A percentile compares a stretch with the other conserved stretches of the same genome.
These are phyloP conservation scores for Pycnonotus jocosus DNA, from an alignment of 2,113 vertebrate genomes.

Conservation along the genomic window DNA sequence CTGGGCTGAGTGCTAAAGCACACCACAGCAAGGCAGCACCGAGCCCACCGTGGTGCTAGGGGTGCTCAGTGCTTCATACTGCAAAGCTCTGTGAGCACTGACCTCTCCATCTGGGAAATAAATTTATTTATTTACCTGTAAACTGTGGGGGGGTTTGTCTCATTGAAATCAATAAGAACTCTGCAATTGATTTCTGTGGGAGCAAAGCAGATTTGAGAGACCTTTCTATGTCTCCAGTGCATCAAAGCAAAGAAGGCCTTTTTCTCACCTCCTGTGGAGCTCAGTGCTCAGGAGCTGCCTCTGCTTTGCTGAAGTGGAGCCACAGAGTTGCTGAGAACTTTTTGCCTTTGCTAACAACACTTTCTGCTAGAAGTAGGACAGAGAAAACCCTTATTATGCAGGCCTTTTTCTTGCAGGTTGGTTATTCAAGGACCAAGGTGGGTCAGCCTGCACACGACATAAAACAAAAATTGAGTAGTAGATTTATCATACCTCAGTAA, in stretches of 20 bases:
- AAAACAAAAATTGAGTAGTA: neutral
- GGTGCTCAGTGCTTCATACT: neutral
- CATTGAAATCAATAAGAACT: neutral
- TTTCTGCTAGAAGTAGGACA: neutral
- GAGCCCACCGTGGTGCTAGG: fast-evolving
- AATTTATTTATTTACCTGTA: neutral
- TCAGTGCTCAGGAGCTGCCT: neutral
- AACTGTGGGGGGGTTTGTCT: fast-evolving
- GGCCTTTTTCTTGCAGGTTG: neutral
- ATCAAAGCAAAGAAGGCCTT: neutral
- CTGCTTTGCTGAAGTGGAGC: neutral
- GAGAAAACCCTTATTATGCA: neutral
- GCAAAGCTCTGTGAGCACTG: neutral
- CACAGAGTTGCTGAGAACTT: fast-evolving
- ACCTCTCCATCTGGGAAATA: neutral
- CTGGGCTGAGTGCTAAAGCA: neutral
- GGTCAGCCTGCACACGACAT: neutral
- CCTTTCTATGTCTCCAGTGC: neutral
- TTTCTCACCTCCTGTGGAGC: neutral
- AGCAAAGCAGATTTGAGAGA: neutral
- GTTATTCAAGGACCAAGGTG: neutral
- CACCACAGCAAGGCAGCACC: neutral
- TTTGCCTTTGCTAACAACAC: neutral
- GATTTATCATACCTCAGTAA: neutral
- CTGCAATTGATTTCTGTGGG: neutral